A percentile compares a stretch with the other conserved stretches of the same genome.
phyloP scores from a whole-genome alignment of 2,888 invertebrate genomes.

The Chymomyza amoena region DNA sequence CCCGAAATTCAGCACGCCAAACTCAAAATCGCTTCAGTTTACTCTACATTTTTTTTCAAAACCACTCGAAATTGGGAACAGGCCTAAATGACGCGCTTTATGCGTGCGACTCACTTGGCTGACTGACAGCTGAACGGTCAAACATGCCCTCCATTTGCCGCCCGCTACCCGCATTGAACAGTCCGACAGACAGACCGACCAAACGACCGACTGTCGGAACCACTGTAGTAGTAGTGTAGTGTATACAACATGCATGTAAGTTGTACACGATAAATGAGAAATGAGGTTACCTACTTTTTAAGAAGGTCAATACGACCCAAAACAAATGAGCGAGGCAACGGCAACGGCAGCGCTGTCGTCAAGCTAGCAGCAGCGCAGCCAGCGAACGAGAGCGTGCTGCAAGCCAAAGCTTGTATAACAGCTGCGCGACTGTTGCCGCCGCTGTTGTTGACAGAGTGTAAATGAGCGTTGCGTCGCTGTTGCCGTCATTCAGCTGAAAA shows the following conservation, averaged over 20 bases:
- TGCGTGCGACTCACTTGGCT: conserved; percentile 35
- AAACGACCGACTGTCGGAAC: neutral
- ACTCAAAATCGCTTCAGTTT: neutral
- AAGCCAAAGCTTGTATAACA: neutral
- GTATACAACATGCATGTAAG: conserved; percentile 52
- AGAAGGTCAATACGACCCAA: conserved; percentile 77
- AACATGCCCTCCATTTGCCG: neutral
- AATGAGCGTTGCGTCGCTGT: conserved; percentile 41
- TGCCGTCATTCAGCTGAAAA: conserved; percentile 36
- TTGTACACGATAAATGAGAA: conserved; percentile 76
- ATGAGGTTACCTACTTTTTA: conserved; percentile 78
- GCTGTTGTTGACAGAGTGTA: conserved; percentile 33
- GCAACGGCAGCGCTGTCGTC: conserved; percentile 41
- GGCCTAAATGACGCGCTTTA: conserved; percentile 40
- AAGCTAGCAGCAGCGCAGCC: conserved; percentile 23
- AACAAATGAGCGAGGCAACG: conserved; percentile 72
- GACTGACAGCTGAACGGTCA: conserved; percentile 44
- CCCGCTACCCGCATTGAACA: neutral
- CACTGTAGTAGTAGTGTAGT: neutral
- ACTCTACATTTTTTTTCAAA: neutral
- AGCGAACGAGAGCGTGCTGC: conserved; percentile 26
- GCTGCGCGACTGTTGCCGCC: conserved; percentile 15
- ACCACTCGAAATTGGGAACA: no score
- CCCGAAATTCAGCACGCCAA: no score
- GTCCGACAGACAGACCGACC: neutral